Percentiles rank a stretch among this genome's conserved stretches.
Conservation (phyloP, 64 coral and sea anemone species). For the Stichodactyla helianthus region DNA sequence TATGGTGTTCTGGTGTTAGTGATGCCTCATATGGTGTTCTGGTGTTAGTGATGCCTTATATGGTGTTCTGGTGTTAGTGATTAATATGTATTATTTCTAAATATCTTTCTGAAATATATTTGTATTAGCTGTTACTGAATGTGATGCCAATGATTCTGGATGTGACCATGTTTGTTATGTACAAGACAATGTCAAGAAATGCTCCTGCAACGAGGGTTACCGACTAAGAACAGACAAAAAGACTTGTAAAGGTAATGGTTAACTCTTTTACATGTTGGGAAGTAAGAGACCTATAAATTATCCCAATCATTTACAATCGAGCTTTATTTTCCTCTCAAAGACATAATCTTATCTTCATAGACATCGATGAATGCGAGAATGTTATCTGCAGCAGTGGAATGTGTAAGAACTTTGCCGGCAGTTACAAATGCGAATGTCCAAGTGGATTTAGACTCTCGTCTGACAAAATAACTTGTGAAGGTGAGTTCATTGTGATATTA, state of each 20-base stretch:
- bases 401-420: neutral
- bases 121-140: neutral
- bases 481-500: neutral
- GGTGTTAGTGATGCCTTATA: too few species aligned
- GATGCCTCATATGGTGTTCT: too few species aligned
- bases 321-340: too few species aligned
- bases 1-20: too few species aligned
- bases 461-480: conserved; percentile 5
- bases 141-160: neutral
- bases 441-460: neutral
- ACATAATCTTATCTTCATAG: neutral
- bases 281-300: too few species aligned
- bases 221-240: neutral
- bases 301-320: too few species aligned
- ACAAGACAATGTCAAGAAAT: conserved; percentile 14
- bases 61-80: too few species aligned
- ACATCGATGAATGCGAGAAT: neutral
- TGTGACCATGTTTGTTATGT: conserved; percentile 35
- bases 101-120: too few species aligned
- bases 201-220: conserved; percentile 44
- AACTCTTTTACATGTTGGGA: neutral
- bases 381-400: neutral
- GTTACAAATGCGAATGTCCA: neutral
- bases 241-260: conserved; percentile 20
- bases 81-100: too few species aligned